Evolutionary conservation across 2,113 vertebrate species (phyloP).

Genomic region (Mesitornis unicolor): DNA sequence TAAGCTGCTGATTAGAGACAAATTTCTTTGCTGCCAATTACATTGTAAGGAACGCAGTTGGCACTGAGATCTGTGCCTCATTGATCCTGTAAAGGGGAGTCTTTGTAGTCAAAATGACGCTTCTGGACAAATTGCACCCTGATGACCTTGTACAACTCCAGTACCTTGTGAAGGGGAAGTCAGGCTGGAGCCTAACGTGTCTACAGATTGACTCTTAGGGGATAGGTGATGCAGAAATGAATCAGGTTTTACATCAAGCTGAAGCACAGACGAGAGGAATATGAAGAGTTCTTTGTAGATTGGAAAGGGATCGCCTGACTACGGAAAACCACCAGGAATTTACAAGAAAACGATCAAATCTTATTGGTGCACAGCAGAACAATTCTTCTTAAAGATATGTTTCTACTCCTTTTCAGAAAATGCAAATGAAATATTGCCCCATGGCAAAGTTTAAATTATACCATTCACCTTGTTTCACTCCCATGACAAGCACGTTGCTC

Average conservation of each 20-base stretch:
- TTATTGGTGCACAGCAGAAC: constrained; percentile 9
- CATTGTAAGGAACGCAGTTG: constrained; percentile 3
- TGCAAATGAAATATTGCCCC: neutral
- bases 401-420: constrained; percentile 37
- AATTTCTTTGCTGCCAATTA: neutral
- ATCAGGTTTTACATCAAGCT: constrained; percentile 42
- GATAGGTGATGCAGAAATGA: constrained; percentile 45
- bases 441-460: constrained; percentile 16
- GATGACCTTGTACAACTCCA: neutral
- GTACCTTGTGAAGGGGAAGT: neutral
- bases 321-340: constrained; percentile 59
- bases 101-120: neutral
- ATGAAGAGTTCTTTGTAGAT: constrained; percentile 60
- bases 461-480: constrained; percentile 36
- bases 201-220: neutral
- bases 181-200: constrained; percentile 8
- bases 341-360: constrained; percentile 41
- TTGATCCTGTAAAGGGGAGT: neutral
- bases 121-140: constrained; percentile 31
- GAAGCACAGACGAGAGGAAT: neutral
- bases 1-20: neutral
- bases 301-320: constrained; percentile 40
- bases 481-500: neutral
- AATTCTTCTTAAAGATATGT: constrained; percentile 39
- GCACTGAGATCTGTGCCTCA: neutral